These are phyloP conservation scores for Perognathus longimembris DNA, from an alignment of 2,113 vertebrate species.

Conservation along the genomic window DNA sequence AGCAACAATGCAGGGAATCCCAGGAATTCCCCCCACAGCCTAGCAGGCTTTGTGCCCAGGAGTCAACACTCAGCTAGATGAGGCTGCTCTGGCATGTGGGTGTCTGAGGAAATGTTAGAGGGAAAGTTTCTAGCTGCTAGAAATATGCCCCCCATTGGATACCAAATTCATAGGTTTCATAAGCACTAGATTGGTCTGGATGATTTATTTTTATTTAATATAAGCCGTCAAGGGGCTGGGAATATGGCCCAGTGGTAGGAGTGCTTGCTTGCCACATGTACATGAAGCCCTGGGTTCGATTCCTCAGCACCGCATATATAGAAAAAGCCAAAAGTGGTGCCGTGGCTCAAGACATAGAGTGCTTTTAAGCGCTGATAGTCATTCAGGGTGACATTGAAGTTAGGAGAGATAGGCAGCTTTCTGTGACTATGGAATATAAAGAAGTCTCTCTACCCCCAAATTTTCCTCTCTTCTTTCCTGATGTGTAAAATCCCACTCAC, in stretches of 20 bases:
- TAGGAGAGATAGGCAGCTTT: neutral
- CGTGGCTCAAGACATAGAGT: too few relatives aligned
- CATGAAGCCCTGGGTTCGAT: too few relatives aligned
- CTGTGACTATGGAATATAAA: neutral
- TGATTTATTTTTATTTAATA: conserved; percentile 44
- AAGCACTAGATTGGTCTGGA: neutral
- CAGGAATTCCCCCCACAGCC: conserved; percentile 23
- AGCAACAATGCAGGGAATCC: conserved; percentile 62
- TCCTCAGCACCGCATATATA: too few relatives aligned
- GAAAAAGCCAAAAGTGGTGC: too few relatives aligned
- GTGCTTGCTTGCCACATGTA: too few relatives aligned
- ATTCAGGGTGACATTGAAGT: neutral
- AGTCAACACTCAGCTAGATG: neutral
- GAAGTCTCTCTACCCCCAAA: neutral
- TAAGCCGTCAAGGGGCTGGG: neutral
- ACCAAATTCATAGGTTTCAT: neutral
- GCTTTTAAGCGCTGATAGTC: too few relatives aligned
- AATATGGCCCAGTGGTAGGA: too few relatives aligned
- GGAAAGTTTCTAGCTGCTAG: conserved; percentile 22
- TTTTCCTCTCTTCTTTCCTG: neutral
- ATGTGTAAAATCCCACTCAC: neutral
- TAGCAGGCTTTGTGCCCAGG: neutral
- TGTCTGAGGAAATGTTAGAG: neutral
- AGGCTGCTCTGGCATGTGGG: neutral
- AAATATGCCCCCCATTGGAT: neutral